Evolutionary conservation across 2,888 invertebrate genomes (phyloP), one percentile per base, ranked within the genome.

Genomic region (Drosophila mimica): DNA sequence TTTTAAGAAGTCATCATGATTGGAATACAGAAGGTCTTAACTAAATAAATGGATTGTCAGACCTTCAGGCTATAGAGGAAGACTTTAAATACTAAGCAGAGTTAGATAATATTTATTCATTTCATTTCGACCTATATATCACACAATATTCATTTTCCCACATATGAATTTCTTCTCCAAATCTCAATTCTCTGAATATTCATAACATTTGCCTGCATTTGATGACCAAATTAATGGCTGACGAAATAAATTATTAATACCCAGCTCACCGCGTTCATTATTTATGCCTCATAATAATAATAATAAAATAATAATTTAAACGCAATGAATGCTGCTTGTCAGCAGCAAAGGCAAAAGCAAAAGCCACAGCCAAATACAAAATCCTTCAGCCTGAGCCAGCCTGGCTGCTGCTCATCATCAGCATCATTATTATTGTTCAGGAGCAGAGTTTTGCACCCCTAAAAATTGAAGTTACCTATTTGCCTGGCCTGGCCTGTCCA

Each of bases 291-390:
- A 85, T 83, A 76, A 83, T 81, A 72, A 83, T 85, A 76, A 88
- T 86, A 86, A 87, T 87, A 83, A 83, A 82, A 87, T 88, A 77
- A 87, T 88, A 88, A 87, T 87, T 88, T 88, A 88, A 81, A 82
- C 70, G 81, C 84, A 83, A 88, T 87, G 87, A 87, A 87, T 82
- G 70, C 83, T 69, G 88, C 83, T 79, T 87, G 87, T 87, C 87
- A 85, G 68, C 86, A 77, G 74, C 74, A 77, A 53, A 72, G 11
- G 51, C 17, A 49, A 11, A 3, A 9, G 33, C 33, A 43, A 73
- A 78, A 81, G 9, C 17, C 2, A n/a, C 40, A n/a, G 9, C 40
- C 40, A 70, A 81, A 76, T 74, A 74, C 76, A 77, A 70, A 81
- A 70, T 83, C 71, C 73, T 77, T 36, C 38, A 69, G 62, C 58